A percentile compares a stretch with the other conserved stretches of the same genome.
Evolutionary conservation across 2,888 invertebrate species (phyloP).

Genomic region (Drosophila glabriapex): DNA sequence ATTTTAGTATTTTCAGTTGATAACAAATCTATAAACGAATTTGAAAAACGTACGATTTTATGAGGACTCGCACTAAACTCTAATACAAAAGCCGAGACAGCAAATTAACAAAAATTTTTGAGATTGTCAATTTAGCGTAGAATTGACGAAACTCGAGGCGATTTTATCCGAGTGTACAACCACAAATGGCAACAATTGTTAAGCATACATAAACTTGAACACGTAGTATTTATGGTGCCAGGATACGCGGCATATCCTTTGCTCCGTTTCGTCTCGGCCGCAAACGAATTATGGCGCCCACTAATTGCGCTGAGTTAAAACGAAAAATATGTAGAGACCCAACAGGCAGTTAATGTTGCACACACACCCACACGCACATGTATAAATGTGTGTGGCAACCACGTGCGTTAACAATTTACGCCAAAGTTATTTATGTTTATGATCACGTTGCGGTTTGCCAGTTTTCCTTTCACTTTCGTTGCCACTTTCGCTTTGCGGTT

Average conservation of each 20-base stretch:
- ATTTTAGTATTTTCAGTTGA: not conserved
- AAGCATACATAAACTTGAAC: conserved; percentile 14
- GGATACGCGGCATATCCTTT: conserved; percentile 69
- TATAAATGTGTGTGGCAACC: conserved; percentile 37
- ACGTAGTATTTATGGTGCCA: conserved; percentile 57
- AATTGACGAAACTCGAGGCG: not conserved
- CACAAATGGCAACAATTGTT: conserved; percentile 67
- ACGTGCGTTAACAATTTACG: conserved; percentile 71
- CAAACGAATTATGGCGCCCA: conserved; percentile 74
- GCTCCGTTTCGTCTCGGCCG: conserved; percentile 58
- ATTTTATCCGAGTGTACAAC: conserved; percentile 21
- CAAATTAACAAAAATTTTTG: too few species aligned
- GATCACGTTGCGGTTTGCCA: conserved; percentile 70
- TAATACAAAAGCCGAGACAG: too few species aligned
- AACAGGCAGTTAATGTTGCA: conserved; percentile 55
- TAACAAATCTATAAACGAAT: too few species aligned
- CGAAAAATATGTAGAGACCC: conserved; percentile 72
- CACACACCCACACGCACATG: conserved; percentile 2
- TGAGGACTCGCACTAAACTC: not conserved
- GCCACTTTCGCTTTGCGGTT: conserved; percentile 18
- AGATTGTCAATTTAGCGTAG: not conserved
- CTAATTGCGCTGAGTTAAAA: conserved; percentile 75
- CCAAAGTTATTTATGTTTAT: conserved; percentile 77
- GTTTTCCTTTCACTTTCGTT: conserved; percentile 39
- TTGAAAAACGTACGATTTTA: not conserved